Evolutionary conservation across 2,888 invertebrate species (phyloP).

Genomic region (Margaritifera margaritifera): DNA sequence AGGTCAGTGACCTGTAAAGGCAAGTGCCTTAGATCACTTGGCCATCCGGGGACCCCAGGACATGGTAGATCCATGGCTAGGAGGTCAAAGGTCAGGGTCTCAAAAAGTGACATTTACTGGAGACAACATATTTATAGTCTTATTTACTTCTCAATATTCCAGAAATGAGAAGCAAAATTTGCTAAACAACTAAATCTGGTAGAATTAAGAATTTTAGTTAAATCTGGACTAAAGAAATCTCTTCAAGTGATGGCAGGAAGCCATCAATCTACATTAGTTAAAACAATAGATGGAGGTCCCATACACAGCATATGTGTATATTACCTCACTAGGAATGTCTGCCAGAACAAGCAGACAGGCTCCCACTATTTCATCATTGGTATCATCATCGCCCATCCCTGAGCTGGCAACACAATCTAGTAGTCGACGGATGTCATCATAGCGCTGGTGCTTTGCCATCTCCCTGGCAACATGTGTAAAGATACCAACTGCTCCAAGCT

Average conservation of each 20-base stretch:
- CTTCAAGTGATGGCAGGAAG: neutral
- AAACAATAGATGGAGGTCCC: neutral
- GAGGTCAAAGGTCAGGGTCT: no score
- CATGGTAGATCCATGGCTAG: no score
- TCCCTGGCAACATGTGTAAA: conserved; percentile 64
- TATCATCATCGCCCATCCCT: conserved; percentile 56
- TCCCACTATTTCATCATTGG: conserved; percentile 69
- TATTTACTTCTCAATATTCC: no score
- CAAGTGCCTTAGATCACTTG: no score
- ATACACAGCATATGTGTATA: neutral
- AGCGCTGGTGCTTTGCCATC: conserved; percentile 56
- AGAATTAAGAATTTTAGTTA: no score
- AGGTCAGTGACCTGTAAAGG: no score
- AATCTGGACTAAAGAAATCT: no score
- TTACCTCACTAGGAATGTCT: conserved; percentile 62
- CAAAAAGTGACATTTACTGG: no score
- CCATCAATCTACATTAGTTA: neutral
- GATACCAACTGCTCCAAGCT: conserved; percentile 57
- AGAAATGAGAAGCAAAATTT: no score
- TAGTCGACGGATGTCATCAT: conserved; percentile 56
- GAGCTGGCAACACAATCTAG: conserved; percentile 57
- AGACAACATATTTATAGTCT: no score
- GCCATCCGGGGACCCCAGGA: no score
- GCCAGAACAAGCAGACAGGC: conserved; percentile 66
- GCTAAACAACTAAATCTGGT: no score